Conservation (phyloP, 2,113 vertebrate species). For the Pimephales promelas region DNA sequence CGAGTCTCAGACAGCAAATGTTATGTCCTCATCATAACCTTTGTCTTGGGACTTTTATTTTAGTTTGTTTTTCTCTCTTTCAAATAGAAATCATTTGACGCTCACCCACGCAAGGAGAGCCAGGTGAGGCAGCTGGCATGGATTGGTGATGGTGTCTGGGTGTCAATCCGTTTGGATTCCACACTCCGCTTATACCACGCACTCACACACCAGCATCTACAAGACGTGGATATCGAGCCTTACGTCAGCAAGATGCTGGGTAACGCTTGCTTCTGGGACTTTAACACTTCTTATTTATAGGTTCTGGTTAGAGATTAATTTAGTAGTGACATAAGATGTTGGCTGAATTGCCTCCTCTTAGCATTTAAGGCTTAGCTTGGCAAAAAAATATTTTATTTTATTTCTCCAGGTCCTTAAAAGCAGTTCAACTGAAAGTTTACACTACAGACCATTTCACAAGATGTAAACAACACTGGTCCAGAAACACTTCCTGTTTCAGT, state of each 20-base stretch:
- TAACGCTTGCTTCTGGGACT: conserved; percentile 61
- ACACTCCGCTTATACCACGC: conserved; percentile 94
- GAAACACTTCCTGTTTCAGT: too few relatives aligned
- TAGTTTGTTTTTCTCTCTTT: neutral
- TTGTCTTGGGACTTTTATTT: neutral
- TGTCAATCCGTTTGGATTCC: conserved; percentile 95
- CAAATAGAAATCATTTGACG: conserved; percentile 91
- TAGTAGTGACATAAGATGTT: neutral
- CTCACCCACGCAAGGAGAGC: conserved; percentile 94
- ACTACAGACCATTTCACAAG: too few relatives aligned
- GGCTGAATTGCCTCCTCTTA: neutral
- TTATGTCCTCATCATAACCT: neutral
- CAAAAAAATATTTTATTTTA: neutral
- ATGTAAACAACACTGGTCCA: too few relatives aligned
- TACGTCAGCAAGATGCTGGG: conserved; percentile 99
- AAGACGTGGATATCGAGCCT: conserved; percentile 97
- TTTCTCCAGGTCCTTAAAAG: neutral
- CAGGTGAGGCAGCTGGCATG: conserved; percentile 96
- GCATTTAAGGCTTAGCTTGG: neutral
- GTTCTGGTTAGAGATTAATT: neutral
- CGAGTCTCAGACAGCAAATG: conserved; percentile 51
- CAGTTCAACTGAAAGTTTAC: neutral
- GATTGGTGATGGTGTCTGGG: conserved; percentile 97
- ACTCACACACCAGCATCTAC: conserved; percentile 94
- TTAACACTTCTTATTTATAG: conserved; percentile 1